Base-by-base conservation (phyloP, 2,797 vertebrate species). In the Sebastiscus tertius region DNA sequence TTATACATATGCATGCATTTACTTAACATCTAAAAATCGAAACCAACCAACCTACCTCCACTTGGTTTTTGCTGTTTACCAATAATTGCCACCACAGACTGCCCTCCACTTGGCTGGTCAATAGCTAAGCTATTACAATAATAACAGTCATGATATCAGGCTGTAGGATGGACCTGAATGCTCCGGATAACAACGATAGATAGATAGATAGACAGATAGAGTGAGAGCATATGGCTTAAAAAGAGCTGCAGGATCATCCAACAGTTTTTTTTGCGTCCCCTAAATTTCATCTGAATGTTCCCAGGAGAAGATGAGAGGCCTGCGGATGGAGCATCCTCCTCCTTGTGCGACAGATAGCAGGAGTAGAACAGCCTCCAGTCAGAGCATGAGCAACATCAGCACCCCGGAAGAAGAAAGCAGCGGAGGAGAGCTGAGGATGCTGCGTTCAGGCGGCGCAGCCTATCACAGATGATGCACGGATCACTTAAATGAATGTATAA, bases 361-460 rank as follows among this genome's bases (percentile, higher is more conserved):
- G 49, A 58, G 39, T 42, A 34, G 22, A 46, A 33, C 6, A 8
- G 46, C 46, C 46, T 49, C 8, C 61, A 39, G 63, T 2, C 34
- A 64, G 34, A 3, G 60, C 56, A 24, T 24, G 60, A 16, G 20
- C 39, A 49, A 20, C 69, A 68, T 20, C 77, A 33, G 78, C 60
- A 90, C 72, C 72, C 92, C 92, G 92, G 92, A 93, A 90, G 89
- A 89, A 81, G 81, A 83, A 49, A 42, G 1, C 68, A 55, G 75
- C 8, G 24, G 61, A 72, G 60, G 64, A 73, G 10, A 76, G 20
- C 16, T 24, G 33, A 36, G 29, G n/a, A 0, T 16, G 77, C 39
- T 22, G 0, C 55, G 49, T 65, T 8, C 20, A 46, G 8, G n/a
- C 54, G 59, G 31, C 27, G 66, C 62, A 70, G 71, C 49, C 46